Evolutionary conservation across 2,888 invertebrate species (phyloP), one percentile per base, ranked within the genome.

Genomic region (Rhodophaea formosa): DNA sequence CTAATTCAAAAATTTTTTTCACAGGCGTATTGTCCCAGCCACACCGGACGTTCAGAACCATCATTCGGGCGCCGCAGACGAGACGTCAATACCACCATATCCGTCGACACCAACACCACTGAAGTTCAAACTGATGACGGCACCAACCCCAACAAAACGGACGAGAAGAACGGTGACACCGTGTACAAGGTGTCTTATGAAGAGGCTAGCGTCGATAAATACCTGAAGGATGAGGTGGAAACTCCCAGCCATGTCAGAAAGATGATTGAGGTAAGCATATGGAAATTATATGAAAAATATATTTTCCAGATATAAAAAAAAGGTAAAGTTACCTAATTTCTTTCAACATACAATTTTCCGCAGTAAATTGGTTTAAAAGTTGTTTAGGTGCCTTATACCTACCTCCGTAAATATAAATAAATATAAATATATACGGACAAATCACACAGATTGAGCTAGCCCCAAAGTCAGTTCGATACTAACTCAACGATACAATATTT

Each of bases 171-270:
- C 30, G 68, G 69, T 14, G 82, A 77, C 6, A 74, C 75, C 1
- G 81, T 86, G 7, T 88, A 82, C 71, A 87, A 88, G 73, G 82
- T 81, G 59, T 89, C 83, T 2, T 86, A 74, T 66, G 91, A 80
- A 79, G 85, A 85, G 60, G 84, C 88, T 0, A 79, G 70, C 0
- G 86, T 90, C 15, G 87, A 88, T 64, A 85, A 87, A 53, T 88
- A 91, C 66, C 79, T 92, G 54, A 92, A 92, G 63, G 88, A 92
- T 43, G 92, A 92, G 43, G 90, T 92, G 8, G 93, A 93, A 54
- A 92, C 92, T 3, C 94, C 94, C 12, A 97, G 97, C 77, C 96
- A 95, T 78, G 97, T 97, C 32, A 91, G 96, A 64, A 96, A 97
- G 90, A 96, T 97, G 96, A 97, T 97, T 67, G 96, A 97, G 93